phyloP scores from a whole-genome alignment of 2,797 vertebrate species.

The Botia kubotai region DNA sequence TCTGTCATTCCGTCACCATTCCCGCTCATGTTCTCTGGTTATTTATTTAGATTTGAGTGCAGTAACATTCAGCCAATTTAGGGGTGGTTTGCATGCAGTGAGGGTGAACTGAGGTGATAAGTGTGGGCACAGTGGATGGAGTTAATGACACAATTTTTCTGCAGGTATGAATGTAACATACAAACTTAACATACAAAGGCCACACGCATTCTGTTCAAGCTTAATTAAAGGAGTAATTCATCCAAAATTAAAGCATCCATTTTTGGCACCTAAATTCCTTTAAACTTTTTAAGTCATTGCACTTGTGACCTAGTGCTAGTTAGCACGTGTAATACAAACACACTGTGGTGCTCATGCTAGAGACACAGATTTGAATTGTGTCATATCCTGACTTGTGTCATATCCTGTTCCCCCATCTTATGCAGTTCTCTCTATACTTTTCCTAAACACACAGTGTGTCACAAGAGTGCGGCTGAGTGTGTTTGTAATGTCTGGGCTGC shows the following conservation, averaged over 20 bases:
- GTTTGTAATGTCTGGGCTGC: conserved; percentile 49
- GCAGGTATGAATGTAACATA: background rate
- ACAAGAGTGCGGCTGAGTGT: background rate
- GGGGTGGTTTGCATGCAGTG: background rate
- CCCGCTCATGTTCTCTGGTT: too few relatives aligned
- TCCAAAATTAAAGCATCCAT: background rate
- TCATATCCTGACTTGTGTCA: background rate
- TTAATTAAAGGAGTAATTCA: background rate
- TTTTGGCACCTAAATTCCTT: background rate
- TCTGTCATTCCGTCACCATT: too few relatives aligned
- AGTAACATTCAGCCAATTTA: too few relatives aligned
- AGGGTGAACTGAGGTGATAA: background rate
- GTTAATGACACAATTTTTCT: background rate
- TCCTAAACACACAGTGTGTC: background rate
- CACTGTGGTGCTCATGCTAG: background rate
- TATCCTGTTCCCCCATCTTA: background rate
- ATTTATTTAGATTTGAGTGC: too few relatives aligned
- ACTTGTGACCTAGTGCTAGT: background rate
- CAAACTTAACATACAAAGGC: background rate
- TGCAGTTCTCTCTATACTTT: background rate
- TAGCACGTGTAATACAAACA: background rate
- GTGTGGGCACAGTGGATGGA: background rate
- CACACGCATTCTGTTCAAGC: background rate
- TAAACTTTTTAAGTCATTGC: background rate
- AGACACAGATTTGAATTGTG: background rate